These are phyloP conservation scores for Pipra filicauda DNA, from an alignment of 2,113 vertebrate genomes.

Conservation along the genomic window DNA sequence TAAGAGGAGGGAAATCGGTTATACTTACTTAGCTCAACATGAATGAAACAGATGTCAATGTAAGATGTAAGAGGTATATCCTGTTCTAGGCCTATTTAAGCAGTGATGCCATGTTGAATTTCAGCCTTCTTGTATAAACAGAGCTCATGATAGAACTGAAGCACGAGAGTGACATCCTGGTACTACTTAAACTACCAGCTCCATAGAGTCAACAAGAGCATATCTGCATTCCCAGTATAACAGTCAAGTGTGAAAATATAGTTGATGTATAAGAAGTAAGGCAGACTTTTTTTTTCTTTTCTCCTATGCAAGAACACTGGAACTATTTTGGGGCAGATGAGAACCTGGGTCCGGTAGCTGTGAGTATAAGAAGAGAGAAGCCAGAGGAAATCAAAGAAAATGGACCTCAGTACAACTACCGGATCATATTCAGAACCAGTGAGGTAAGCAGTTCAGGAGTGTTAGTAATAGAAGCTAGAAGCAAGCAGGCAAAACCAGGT, in stretches of 20 bases:
- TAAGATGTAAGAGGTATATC: not conserved
- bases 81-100: not conserved
- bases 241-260: not conserved
- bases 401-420: conserved; percentile 90
- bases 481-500: not conserved
- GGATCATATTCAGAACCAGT: conserved; percentile 94
- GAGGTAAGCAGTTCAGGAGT: conserved; percentile 78
- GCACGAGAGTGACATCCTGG: not conserved
- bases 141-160: not conserved
- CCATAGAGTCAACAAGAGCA: not conserved
- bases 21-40: not conserved
- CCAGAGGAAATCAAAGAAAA: conserved; percentile 93
- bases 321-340: conserved; percentile 97
- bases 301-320: conserved; percentile 85
- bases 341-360: conserved; percentile 89
- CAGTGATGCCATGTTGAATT: not conserved
- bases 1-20: not conserved
- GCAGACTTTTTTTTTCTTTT: not conserved
- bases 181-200: not conserved
- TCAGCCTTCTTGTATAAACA: not conserved
- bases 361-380: conserved; percentile 93
- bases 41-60: not conserved
- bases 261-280: not conserved
- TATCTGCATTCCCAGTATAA: not conserved
- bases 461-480: not conserved